Evolutionary conservation across 1,140 invertebrate species (phyloP), one percentile per base, ranked within the genome.

Genomic region (Aradophagus sp.): DNA sequence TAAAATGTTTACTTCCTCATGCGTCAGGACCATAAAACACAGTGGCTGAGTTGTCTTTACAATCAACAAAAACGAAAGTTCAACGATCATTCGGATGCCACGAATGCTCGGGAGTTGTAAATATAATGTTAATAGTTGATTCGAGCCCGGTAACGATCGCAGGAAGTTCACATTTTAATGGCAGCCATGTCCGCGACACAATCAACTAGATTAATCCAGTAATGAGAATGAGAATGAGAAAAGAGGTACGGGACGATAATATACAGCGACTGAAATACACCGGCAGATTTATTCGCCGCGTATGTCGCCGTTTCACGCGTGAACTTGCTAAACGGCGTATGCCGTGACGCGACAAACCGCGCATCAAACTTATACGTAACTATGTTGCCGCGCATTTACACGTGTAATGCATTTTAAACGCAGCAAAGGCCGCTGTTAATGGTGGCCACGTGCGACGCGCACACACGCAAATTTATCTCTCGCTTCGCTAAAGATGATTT

Each of bases 231-330:
- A 16, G 41, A 34, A 48, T n/a, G 27, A n/a, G 27, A 29, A 29
- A n/a, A 26, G 15, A 45, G 27, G 23, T 27, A 17, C 10, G 8
- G 27, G 58, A 32, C 20, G 23, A 58, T 38, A 47, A 41, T 68
- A 58, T 74, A 72, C 41, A 55, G 52, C 48, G 66, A 75, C 71
- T 73, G 70, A 77, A 80, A 79, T 77, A 77, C 71, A 62, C 58
- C 13, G n/a, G 23, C 70, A 74, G 73, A 80, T 80, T 77, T 80
- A 79, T 79, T 70, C 75, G 32, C 63, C 73, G 41, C 65, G 66
- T 68, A 59, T 73, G 55, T 62, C 53, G 59, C 45, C 8, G 56
- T 56, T 59, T 19, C 23, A 47, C 59, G 70, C 67, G 68, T 62
- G 73, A 78, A 73, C 69, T 70, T 65, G 72, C 74, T 77, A 78